Evolutionary conservation across 2,113 vertebrate species (phyloP).

Genomic region (Climacteris rufus): DNA sequence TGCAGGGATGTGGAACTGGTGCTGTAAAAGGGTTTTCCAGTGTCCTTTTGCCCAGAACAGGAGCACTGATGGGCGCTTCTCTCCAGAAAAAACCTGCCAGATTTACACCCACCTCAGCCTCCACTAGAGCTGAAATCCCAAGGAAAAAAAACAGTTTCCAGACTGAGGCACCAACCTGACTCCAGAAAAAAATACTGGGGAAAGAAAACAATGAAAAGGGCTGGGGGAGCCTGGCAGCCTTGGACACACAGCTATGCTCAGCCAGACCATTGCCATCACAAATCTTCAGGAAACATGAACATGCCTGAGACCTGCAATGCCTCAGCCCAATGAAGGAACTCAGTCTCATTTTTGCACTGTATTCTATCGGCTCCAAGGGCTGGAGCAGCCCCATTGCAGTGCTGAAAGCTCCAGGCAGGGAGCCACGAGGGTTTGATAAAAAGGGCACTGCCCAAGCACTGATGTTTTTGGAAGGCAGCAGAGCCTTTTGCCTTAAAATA

Average conservation of each 20-base stretch:
- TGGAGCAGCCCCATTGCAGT: background rate
- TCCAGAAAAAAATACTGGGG: background rate
- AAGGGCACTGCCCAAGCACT: background rate
- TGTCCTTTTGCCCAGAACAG: accelerated
- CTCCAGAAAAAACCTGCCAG: background rate
- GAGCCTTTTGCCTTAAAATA: background rate
- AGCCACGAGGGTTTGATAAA: background rate
- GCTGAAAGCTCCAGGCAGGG: background rate
- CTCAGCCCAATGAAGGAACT: background rate
- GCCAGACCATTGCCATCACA: background rate
- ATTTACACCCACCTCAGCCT: background rate
- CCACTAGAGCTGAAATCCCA: background rate
- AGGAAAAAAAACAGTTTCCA: background rate
- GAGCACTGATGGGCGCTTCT: accelerated
- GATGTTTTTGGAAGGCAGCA: background rate
- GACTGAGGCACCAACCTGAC: background rate
- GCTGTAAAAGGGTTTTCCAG: background rate
- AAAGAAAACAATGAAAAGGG: no score
- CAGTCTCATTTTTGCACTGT: background rate
- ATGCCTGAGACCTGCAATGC: accelerated
- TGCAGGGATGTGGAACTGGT: background rate
- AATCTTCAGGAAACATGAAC: background rate
- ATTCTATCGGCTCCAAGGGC: background rate
- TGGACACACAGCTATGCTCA: accelerated
- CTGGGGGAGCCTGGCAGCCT: background rate